These are phyloP conservation scores for Acronicta psi DNA, from an alignment of 2,888 invertebrate genomes.

Conservation along the genomic window DNA sequence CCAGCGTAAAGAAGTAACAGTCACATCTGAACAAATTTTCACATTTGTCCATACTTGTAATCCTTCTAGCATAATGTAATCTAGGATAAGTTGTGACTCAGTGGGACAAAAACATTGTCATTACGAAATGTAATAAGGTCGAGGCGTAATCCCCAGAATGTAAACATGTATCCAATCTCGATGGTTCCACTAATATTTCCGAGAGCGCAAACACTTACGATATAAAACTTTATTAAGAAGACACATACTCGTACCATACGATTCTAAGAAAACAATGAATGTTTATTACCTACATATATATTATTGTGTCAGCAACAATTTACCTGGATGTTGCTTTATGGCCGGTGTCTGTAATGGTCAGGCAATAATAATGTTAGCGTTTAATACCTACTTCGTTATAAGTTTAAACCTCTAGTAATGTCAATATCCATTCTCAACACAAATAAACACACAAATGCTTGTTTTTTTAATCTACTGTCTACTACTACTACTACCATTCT, in stretches of 20 bases:
- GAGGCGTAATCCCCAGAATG: conserved; percentile 27
- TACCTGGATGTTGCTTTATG: conserved; percentile 9
- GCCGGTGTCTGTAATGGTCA: background rate
- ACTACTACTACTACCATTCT: no score
- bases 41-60: no score
- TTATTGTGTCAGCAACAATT: conserved; percentile 13
- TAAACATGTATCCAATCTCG: conserved; percentile 42
- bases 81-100: no score
- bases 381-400: no score
- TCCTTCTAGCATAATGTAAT: no score
- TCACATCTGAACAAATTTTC: no score
- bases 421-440: no score
- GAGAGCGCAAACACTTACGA: conserved; percentile 22
- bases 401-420: no score
- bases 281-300: no score
- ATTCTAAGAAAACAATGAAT: conserved; percentile 11
- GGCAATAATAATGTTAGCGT: conserved; percentile 2
- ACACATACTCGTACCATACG: conserved; percentile 5
- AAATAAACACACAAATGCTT: no score
- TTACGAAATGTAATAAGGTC: conserved; percentile 7
- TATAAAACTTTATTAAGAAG: conserved; percentile 31
- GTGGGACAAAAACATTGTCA: background rate
- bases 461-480: no score
- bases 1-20: no score
- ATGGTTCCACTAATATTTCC: conserved; percentile 29